Conservation (phyloP, 1,140 invertebrate species). For the Brachionus rubens region DNA sequence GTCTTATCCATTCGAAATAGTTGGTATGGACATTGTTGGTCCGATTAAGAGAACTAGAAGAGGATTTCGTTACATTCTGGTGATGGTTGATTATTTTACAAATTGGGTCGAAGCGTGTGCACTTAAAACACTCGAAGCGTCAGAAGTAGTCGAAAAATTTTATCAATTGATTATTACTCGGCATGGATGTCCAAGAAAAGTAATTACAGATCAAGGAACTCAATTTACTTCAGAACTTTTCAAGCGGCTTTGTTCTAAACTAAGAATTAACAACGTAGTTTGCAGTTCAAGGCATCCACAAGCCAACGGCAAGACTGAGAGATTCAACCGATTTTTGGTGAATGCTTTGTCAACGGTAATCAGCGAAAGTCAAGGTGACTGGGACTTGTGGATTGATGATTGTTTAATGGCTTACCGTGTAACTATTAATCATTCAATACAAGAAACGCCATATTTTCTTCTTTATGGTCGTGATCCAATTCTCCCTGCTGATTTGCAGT, state of each 20-base stretch:
- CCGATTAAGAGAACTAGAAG: slow-evolving; percentile 47
- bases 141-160: slow-evolving; percentile 54
- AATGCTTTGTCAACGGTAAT: background rate
- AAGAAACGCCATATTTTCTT: too few species aligned
- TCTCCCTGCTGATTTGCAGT: background rate
- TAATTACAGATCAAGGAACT: slow-evolving; percentile 7
- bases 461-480: too few species aligned
- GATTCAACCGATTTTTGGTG: slow-evolving; percentile 21
- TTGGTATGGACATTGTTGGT: slow-evolving; percentile 49
- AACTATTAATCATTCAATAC: too few species aligned
- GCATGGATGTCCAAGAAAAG: slow-evolving; percentile 47
- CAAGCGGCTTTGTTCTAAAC: background rate
- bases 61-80: slow-evolving; percentile 54
- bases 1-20: background rate
- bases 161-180: slow-evolving; percentile 51
- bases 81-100: slow-evolving; percentile 56
- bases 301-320: slow-evolving; percentile 48
- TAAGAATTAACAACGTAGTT: slow-evolving; percentile 47
- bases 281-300: slow-evolving; percentile 49
- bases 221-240: background rate
- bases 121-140: slow-evolving; percentile 55
- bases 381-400: background rate
- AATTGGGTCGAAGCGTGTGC: slow-evolving; percentile 57
- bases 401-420: too few species aligned
- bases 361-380: background rate